These are phyloP conservation scores for Chrysochloris asiatica DNA, from an alignment of 2,113 vertebrate genomes.

Conservation along the genomic window DNA sequence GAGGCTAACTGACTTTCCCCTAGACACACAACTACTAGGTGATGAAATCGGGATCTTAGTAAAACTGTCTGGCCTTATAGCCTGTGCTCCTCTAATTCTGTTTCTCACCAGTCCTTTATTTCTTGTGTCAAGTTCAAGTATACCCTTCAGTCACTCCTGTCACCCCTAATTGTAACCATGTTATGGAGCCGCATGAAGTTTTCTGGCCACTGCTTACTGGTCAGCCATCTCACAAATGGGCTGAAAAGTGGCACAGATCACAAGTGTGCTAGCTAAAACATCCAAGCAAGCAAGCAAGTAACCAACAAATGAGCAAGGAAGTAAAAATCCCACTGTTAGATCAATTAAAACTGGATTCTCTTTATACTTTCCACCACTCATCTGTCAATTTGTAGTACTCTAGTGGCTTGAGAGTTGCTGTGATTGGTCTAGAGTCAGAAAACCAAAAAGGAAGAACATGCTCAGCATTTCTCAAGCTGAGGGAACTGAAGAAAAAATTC, in stretches of 20 bases:
- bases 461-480: too few relatives aligned
- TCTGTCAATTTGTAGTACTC: too few relatives aligned
- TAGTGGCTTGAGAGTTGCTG: too few relatives aligned
- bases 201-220: not conserved
- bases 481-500: too few relatives aligned
- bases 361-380: too few relatives aligned
- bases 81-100: not conserved
- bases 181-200: not conserved
- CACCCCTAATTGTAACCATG: too few relatives aligned
- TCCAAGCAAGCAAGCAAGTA: too few relatives aligned
- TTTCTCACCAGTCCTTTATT: not conserved
- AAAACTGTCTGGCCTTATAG: not conserved
- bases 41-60: not conserved
- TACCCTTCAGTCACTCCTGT: not conserved
- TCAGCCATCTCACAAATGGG: not conserved
- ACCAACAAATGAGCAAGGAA: not conserved
- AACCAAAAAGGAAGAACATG: too few relatives aligned
- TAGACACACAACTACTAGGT: not conserved
- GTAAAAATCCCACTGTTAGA: not conserved
- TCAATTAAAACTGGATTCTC: not conserved
- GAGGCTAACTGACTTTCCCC: not conserved
- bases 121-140: not conserved
- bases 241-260: not conserved
- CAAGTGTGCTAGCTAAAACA: not conserved
- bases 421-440: too few relatives aligned